Conservation (phyloP, 2,113 vertebrate genomes). For the Oplegnathus fasciatus region DNA sequence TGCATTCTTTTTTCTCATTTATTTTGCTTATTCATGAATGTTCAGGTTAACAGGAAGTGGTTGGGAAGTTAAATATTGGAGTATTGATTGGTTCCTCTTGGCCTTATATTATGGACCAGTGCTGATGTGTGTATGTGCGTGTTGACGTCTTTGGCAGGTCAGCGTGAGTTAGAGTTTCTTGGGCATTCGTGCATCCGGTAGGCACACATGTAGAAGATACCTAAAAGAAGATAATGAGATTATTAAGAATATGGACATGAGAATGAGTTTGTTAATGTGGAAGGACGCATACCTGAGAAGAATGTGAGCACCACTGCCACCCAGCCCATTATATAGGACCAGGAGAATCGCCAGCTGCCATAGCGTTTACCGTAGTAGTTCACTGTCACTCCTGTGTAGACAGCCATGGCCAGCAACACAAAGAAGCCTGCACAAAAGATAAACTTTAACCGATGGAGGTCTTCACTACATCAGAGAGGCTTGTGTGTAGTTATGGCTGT, state of each 20-base stretch:
- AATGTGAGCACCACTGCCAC: slow-evolving; percentile 87
- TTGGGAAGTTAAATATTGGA: slow-evolving; percentile 57
- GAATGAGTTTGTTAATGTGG: not conserved
- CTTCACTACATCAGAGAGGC: not conserved
- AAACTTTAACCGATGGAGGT: not conserved
- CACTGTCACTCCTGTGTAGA: slow-evolving; percentile 87
- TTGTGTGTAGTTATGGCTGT: fast-evolving
- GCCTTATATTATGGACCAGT: slow-evolving; percentile 65
- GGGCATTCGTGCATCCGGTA: slow-evolving; percentile 86
- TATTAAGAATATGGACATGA: not conserved
- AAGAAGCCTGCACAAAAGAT: slow-evolving; percentile 80
- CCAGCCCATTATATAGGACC: slow-evolving; percentile 89
- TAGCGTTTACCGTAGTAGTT: slow-evolving; percentile 88
- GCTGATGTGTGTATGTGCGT: slow-evolving; percentile 58
- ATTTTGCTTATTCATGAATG: slow-evolving; percentile 63
- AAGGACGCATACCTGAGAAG: slow-evolving; percentile 82
- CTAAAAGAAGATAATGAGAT: slow-evolving; percentile 56
- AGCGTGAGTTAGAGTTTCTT: slow-evolving; percentile 83
- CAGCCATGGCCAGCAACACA: slow-evolving; percentile 87
- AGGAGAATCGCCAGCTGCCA: slow-evolving; percentile 87
- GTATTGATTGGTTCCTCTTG: slow-evolving; percentile 73
- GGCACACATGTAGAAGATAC: slow-evolving; percentile 89
- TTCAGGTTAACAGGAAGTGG: slow-evolving; percentile 64
- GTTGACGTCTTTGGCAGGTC: slow-evolving; percentile 47
- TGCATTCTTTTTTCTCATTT: slow-evolving; percentile 60